Percentiles rank a stretch among this genome's conserved stretches.
Conservation (phyloP, 2,113 vertebrate genomes). For the Holacanthus passer region DNA sequence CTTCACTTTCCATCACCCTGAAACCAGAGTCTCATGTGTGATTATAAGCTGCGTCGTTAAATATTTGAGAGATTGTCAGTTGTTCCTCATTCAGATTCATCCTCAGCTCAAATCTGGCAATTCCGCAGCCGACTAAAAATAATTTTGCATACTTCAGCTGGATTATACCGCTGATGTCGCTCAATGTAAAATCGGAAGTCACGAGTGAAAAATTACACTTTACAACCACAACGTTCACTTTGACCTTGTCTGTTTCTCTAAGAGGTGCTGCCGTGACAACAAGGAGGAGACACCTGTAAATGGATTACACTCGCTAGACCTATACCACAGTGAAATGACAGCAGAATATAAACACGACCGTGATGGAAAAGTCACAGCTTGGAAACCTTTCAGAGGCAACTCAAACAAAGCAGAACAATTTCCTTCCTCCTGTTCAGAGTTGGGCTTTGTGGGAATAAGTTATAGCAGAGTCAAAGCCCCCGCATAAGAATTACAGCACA, state of each 20-base stretch:
- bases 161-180: constrained; percentile 32
- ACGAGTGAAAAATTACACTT: constrained; percentile 31
- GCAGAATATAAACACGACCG: constrained; percentile 23
- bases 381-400: not conserved
- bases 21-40: constrained; percentile 2
- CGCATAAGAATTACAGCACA: constrained; percentile 37
- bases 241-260: constrained; percentile 29
- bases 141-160: constrained; percentile 45
- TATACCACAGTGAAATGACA: constrained; percentile 20
- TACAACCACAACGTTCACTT: constrained; percentile 31
- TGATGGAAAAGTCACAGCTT: constrained; percentile 14
- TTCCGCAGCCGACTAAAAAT: constrained; percentile 36
- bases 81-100: constrained; percentile 34
- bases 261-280: constrained; percentile 26
- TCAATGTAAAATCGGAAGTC: constrained; percentile 16
- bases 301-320: constrained; percentile 19
- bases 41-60: constrained; percentile 3
- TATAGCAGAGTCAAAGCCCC: constrained; percentile 8
- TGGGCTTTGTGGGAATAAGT: constrained; percentile 3
- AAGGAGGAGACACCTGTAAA: constrained; percentile 45
- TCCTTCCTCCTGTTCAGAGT: constrained; percentile 36
- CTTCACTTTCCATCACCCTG: constrained; percentile 14
- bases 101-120: constrained; percentile 13
- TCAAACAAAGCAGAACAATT: constrained; percentile 25
- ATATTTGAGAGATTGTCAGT: constrained; percentile 10